These are phyloP conservation scores for Nephrotoma flavescens DNA, from an alignment of 2,888 invertebrate genomes.

Conservation along the genomic window DNA sequence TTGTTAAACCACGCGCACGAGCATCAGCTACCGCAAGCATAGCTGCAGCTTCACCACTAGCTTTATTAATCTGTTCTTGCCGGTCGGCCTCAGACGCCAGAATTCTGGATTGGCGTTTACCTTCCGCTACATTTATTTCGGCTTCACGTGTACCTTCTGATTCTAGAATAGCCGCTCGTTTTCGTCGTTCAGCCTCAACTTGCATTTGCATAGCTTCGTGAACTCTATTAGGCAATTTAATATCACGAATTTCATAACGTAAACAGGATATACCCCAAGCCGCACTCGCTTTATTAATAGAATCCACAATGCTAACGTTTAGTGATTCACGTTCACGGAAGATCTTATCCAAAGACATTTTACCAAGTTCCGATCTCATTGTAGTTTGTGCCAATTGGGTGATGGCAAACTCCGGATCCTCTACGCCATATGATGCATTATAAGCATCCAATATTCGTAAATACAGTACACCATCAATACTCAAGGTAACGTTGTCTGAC, in stretches of 20 bases:
- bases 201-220: constrained; percentile 99
- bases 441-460: constrained; percentile 88
- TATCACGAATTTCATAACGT: constrained; percentile 80
- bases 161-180: constrained; percentile 91
- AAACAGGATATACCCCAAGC: constrained; percentile 97
- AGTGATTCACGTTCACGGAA: constrained; percentile 92
- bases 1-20: constrained; percentile 64
- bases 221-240: constrained; percentile 65
- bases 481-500: constrained; percentile 90
- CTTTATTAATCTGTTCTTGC: constrained; percentile 88
- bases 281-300: constrained; percentile 95
- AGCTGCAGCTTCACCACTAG: constrained; percentile 82
- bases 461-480: constrained; percentile 94
- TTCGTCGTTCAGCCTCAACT: constrained; percentile 95
- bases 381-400: constrained; percentile 98
- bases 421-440: constrained; percentile 89
- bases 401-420: constrained; percentile 98
- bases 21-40: constrained; percentile 85
- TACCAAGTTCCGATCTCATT: constrained; percentile 97
- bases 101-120: constrained; percentile 81
- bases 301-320: constrained; percentile 86
- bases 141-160: constrained; percentile 87
- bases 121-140: constrained; percentile 96
- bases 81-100: constrained; percentile 91
- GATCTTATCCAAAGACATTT: constrained; percentile 91